phyloP scores from a whole-genome alignment of 2,113 vertebrate species.

The Dromaius novaehollandiae region DNA sequence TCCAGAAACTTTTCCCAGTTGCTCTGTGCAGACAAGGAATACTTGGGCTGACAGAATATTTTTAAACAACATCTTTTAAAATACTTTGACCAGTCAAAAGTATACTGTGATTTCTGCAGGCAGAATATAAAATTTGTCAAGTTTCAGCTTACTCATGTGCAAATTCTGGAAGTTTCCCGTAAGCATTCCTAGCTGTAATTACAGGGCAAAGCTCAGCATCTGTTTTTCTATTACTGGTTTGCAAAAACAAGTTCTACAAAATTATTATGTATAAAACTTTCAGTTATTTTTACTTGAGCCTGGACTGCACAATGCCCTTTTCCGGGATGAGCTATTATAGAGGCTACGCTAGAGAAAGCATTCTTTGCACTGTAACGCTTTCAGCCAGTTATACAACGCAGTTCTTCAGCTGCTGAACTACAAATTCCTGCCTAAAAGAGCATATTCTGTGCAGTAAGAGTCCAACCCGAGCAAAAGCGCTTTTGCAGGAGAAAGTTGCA shows the following conservation, averaged over 20 bases:
- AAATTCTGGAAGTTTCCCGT: constrained; percentile 14
- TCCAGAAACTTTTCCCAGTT: background rate
- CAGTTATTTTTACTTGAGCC: constrained; percentile 27
- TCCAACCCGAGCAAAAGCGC: background rate
- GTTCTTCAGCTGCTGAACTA: background rate
- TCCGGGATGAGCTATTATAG: background rate
- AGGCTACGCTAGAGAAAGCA: background rate
- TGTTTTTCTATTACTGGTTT: background rate
- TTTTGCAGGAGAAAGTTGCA: background rate
- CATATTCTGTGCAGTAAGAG: background rate
- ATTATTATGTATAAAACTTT: background rate
- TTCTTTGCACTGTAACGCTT: background rate
- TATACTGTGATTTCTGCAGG: background rate
- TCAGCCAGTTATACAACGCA: background rate
- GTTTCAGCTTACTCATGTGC: background rate
- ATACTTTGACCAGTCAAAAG: background rate
- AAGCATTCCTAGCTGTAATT: constrained; percentile 6
- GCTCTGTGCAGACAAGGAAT: rapidly evolving
- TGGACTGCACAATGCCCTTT: background rate
- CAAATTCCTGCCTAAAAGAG: background rate
- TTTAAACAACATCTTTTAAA: background rate
- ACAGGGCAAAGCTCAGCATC: background rate
- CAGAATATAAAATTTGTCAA: background rate
- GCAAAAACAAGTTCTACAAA: constrained; percentile 42
- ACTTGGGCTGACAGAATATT: rapidly evolving